Conservation (phyloP, 2,113 vertebrate species). For the Orycteropus afer region DNA sequence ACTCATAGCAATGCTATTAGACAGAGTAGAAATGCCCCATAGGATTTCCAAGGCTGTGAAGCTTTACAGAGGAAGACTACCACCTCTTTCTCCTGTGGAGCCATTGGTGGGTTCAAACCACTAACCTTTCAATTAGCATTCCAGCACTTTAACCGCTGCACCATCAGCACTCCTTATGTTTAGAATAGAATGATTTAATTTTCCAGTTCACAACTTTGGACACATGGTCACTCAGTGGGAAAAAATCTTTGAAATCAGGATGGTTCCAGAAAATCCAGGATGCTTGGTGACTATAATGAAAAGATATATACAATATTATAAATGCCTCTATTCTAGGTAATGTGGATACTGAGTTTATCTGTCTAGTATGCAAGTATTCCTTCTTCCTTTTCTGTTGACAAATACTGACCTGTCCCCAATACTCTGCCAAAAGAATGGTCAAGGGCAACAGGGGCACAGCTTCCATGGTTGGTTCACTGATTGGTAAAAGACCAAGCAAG, state of each 20-base stretch:
- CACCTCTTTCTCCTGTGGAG: no score
- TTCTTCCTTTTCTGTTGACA: slow-evolving; percentile 20
- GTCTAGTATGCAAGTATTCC: not conserved
- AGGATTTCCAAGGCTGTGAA: not conserved
- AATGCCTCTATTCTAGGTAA: not conserved
- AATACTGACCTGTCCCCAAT: not conserved
- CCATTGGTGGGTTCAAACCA: not conserved
- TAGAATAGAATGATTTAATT: not conserved
- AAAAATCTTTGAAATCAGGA: slow-evolving; percentile 1
- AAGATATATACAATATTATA: slow-evolving; percentile 4
- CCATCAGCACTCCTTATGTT: not conserved
- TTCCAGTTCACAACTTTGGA: not conserved
- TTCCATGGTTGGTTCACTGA: not conserved
- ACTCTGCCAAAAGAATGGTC: not conserved
- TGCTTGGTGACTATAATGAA: not conserved
- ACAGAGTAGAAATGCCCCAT: no score
- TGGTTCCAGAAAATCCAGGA: not conserved
- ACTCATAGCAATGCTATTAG: no score
- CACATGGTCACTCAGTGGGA: not conserved
- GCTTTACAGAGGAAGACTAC: not conserved
- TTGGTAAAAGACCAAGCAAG: not conserved
- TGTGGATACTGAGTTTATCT: not conserved
- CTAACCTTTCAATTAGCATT: not conserved
- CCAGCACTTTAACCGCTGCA: not conserved
- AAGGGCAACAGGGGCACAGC: not conserved